Conservation (phyloP, 2,888 invertebrate species). For the Buathra laborator region DNA sequence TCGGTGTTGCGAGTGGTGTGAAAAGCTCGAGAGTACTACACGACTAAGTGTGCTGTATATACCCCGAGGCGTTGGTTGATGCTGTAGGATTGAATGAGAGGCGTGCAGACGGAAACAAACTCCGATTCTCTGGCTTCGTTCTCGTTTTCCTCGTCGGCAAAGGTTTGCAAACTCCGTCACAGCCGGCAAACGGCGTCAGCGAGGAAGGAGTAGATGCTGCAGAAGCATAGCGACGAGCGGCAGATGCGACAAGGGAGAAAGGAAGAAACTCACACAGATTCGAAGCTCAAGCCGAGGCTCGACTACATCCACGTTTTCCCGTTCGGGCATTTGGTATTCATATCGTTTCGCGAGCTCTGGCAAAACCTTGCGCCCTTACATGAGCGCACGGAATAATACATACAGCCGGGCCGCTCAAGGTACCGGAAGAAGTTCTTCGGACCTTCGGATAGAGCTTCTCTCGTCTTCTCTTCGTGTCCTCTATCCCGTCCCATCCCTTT, state of each 20-base stretch:
- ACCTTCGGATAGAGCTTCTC: not conserved
- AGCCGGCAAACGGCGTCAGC: not conserved
- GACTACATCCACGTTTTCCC: slow-evolving; percentile 4
- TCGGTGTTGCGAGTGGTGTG: not conserved
- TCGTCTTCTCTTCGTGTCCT: not conserved
- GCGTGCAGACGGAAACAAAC: not conserved
- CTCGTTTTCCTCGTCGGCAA: not conserved
- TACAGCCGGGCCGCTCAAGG: slow-evolving; percentile 21
- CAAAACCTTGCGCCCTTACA: slow-evolving; percentile 74
- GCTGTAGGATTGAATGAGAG: not conserved
- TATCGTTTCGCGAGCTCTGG: slow-evolving; percentile 73
- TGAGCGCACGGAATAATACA: slow-evolving; percentile 75
- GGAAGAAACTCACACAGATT: slow-evolving; percentile 10
- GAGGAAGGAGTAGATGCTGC: not conserved
- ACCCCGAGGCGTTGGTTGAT: not conserved
- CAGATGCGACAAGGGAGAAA: not conserved
- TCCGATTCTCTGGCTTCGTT: not conserved
- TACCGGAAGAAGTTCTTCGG: slow-evolving; percentile 44
- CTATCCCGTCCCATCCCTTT: slow-evolving; percentile 3
- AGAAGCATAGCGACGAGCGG: not conserved
- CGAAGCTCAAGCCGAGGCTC: slow-evolving; percentile 17
- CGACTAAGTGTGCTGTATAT: not conserved
- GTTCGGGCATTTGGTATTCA: slow-evolving; percentile 78
- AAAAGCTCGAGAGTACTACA: not conserved
- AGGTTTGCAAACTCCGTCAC: not conserved